Evolutionary conservation across 2,113 vertebrate species (phyloP).

Genomic region (Actenoides lindsayi): DNA sequence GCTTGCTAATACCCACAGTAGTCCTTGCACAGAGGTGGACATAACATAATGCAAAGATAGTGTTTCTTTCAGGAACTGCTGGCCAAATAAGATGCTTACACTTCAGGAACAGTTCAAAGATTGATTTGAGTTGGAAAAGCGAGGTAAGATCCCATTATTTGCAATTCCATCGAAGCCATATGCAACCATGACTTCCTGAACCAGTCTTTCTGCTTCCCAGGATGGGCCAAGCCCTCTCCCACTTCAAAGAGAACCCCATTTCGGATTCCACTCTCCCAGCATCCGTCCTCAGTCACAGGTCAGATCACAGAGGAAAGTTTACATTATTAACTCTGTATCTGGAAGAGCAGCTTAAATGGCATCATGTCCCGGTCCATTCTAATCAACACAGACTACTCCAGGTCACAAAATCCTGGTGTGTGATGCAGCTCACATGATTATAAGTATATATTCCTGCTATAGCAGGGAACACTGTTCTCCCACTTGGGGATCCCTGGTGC

Average conservation of each 20-base stretch:
- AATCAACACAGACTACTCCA: not conserved
- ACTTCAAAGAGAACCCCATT: not conserved
- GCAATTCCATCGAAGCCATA: not conserved
- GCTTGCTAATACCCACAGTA: not conserved
- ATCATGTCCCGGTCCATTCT: not conserved
- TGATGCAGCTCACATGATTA: not conserved
- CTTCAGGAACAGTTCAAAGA: not conserved
- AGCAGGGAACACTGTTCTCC: not conserved
- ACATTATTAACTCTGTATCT: not conserved
- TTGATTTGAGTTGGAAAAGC: not conserved
- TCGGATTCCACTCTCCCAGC: not conserved
- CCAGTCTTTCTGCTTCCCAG: not conserved
- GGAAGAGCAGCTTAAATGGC: not conserved
- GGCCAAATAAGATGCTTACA: not conserved
- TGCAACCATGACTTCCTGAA: not conserved
- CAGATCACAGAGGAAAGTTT: not conserved
- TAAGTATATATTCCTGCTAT: not conserved
- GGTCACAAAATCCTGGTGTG: not conserved
- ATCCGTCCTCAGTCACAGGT: not conserved
- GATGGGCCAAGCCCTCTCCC: not conserved
- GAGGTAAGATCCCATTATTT: not conserved
- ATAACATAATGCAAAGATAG: not conserved
- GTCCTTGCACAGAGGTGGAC: not conserved
- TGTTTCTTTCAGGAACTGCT: not conserved
- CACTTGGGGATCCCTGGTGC: accelerated